Base-by-base conservation (phyloP, 2,797 vertebrate species). In the Rhinatrema bivittatum region DNA sequence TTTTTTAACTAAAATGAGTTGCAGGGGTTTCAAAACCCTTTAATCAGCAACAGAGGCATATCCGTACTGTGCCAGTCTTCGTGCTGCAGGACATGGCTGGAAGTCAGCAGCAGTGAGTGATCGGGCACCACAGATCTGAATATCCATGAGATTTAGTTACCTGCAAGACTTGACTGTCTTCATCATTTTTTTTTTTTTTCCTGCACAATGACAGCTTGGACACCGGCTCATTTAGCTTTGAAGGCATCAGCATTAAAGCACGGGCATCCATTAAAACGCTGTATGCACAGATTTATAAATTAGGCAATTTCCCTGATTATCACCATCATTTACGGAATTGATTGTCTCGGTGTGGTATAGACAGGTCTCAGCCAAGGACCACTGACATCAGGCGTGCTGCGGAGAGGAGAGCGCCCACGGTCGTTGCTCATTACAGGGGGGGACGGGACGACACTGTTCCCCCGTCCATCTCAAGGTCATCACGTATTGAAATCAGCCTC, bases 241-340 rank as follows among this genome's bases (percentile, higher is more conserved):
- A 79, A 67, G 62, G 60, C 74, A 78, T 85, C 76, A 82, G 81
- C 75, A 75, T 70, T 76, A 78, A 80, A 81, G 78, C 60, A 64
- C 72, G 71, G 48, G 62, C 65, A 79, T 76, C 76, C 72, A 79
- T 87, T 85, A 84, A 84, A 82, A 82, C 75, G 77, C 75, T 78
- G 73, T 85, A 82, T 65, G 60, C 78, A 77, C 80, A 63, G 83
- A 82, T 88, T 91, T 85, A 85, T 84, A 86, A 90, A 90, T 81
- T 80, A 85, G 76, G 77, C 79, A 63, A 79, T 87, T 90, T 88
- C 70, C 80, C 78, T 90, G 85, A 90, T 90, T 87, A 87, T 86
- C 74, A 73, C 76, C 83, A 84, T 90, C 79, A 86, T 89, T 91
- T 87, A 87, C 81, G 75, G 66, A 83, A 92, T 93, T 76, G 87